Evolutionary conservation across 2,113 vertebrate species (phyloP).

Genomic region (Notiomystis cincta): DNA sequence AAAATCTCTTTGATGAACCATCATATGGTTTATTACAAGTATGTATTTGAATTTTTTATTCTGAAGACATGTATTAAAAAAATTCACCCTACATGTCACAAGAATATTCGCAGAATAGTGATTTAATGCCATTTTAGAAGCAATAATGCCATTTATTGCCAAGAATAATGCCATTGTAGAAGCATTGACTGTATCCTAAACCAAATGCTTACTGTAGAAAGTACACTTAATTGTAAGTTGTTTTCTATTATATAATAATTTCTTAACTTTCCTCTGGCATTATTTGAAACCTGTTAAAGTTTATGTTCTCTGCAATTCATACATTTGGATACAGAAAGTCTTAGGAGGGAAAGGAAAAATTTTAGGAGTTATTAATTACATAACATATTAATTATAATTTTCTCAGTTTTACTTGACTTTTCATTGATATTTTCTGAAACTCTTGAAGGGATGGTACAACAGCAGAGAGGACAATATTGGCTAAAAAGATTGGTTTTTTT

Average conservation of each 20-base stretch:
- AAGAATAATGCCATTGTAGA: not conserved
- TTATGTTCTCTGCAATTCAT: not conserved
- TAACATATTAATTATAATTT: not conserved
- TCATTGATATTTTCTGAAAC: not conserved
- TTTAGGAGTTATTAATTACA: not conserved
- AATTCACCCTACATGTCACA: not conserved
- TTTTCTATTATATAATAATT: not conserved
- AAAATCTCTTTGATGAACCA: constrained; percentile 94
- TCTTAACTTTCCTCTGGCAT: not conserved
- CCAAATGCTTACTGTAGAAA: not conserved
- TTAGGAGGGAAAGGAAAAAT: not conserved
- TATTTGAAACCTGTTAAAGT: not conserved
- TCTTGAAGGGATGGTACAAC: not conserved
- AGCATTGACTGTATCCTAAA: not conserved
- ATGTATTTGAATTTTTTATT: constrained; percentile 33
- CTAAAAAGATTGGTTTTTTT: rapidly evolving
- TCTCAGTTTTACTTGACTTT: not conserved
- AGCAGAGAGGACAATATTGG: not conserved
- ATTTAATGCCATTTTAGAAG: not conserved
- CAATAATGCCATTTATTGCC: not conserved
- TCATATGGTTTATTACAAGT: constrained; percentile 87
- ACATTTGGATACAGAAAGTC: not conserved
- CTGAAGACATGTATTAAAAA: not conserved
- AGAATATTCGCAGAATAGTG: not conserved
- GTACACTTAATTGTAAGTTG: not conserved